Evolutionary conservation across 2,113 vertebrate species (phyloP).

Genomic region (Petaurus breviceps): DNA sequence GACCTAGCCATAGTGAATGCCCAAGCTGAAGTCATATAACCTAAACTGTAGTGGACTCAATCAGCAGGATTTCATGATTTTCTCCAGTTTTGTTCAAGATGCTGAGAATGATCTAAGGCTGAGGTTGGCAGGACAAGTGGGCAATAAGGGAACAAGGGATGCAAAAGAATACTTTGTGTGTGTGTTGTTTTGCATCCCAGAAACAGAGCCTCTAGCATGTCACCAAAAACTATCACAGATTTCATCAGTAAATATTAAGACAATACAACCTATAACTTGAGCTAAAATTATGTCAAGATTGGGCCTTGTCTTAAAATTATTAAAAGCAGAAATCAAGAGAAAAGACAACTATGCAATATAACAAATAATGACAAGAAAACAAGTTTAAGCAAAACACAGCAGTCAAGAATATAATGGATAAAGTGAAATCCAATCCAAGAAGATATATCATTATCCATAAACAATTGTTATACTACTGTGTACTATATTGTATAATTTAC

Average conservation of each 20-base stretch:
- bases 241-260: slow-evolving; percentile 28
- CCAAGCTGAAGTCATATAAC: not conserved
- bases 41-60: not conserved
- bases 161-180: not conserved
- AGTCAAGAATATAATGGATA: slow-evolving; percentile 22
- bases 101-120: not conserved
- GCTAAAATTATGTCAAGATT: not conserved
- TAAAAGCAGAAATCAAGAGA: slow-evolving; percentile 19
- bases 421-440: not conserved
- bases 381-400: not conserved
- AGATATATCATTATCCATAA: not conserved
- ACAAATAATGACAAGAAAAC: not conserved
- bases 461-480: not conserved
- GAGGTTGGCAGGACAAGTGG: not conserved
- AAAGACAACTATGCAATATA: slow-evolving; percentile 19
- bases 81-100: not conserved
- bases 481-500: not conserved
- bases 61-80: not conserved
- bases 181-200: not conserved
- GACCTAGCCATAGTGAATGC: not conserved
- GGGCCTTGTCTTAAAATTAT: not conserved
- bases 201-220: slow-evolving; percentile 32
- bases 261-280: slow-evolving; percentile 21
- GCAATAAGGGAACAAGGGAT: not conserved
- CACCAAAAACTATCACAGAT: slow-evolving; percentile 7